Base-by-base conservation (phyloP, 1,140 invertebrate genomes). In the Bombus sibiricus region DNA sequence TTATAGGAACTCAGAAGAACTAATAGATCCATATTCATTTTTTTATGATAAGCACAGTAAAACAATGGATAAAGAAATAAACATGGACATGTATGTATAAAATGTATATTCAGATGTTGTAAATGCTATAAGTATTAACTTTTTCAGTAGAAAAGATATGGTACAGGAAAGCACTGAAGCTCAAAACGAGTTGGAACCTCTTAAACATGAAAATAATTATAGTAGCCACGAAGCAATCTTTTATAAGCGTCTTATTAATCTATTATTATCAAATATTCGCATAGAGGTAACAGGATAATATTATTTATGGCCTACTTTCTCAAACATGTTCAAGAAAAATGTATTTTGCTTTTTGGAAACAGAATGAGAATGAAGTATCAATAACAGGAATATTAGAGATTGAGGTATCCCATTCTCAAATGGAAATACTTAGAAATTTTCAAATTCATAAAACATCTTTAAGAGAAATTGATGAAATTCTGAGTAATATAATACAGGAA, bases 11-110 rank as follows among this genome's bases (percentile, higher is more conserved):
- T 13, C 87, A 10, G 73, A 89, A 18, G 57, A 92, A 22, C 62
- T 88, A 15, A 12, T 93, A 37, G 91, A 93, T 91, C 92, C 93
- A 62, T 83, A 92, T 85, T 92, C 93, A 13, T 89, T 93, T 69
- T 92, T 86, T 82, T 93, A 92, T 73, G 80, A 91, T 59, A 87
- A 84, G 41, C 71, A 82, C 15, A 83, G 37, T 8, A 83, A 89
- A 47, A 78, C 39, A 34, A 76, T 88, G 69, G 18, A 68, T 32
- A 34, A 64, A 18, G 53, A 64, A 28, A 12, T n/a, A 43, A 4
- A 69, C 13, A 6, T 41, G 2, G 4, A 82, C 32, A 68, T 2
- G 86, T 90, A 66, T 37, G 78, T 83, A 64, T 22, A 66, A n/a
- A 32, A 22, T 32, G 12, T 22, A 53, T 53, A 53, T 53, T 53